Evolutionary conservation across 2,888 invertebrate species (phyloP).

Genomic region (Catocala fraxini): DNA sequence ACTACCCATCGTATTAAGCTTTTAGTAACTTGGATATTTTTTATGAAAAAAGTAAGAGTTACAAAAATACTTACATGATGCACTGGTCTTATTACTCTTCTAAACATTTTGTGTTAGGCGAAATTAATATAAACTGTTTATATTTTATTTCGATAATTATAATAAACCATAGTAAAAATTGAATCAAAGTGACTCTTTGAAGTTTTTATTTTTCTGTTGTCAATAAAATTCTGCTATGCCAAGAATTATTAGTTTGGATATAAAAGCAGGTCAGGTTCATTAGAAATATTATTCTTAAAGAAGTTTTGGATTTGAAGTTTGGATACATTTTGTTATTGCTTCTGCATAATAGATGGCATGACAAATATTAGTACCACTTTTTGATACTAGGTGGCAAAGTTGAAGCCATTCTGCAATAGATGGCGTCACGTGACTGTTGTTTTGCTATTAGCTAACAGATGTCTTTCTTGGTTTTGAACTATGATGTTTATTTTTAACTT

Average conservation of each 20-base stretch:
- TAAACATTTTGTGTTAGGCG: conserved; percentile 61
- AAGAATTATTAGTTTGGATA: conserved; percentile 12
- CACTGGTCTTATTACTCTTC: conserved; percentile 50
- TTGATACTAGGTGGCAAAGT: neutral
- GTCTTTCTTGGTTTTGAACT: conserved; percentile 20
- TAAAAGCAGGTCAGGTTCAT: neutral
- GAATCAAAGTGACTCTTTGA: conserved; percentile 35
- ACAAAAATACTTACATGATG: conserved; percentile 58
- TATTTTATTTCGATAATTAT: conserved; percentile 13
- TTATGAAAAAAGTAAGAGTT: neutral
- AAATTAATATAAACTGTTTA: conserved; percentile 31
- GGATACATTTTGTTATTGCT: no score
- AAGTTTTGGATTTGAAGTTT: neutral
- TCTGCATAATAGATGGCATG: neutral
- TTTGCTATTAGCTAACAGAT: conserved; percentile 50
- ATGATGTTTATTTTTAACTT: neutral
- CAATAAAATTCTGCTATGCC: conserved; percentile 24
- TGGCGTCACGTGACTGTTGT: neutral
- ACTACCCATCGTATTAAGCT: no score
- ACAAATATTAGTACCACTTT: neutral
- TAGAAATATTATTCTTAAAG: neutral
- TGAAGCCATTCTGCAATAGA: conserved; percentile 3
- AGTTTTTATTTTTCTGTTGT: conserved; percentile 51
- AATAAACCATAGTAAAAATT: conserved; percentile 31
- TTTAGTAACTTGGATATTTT: neutral